A percentile compares a stretch with the other conserved stretches of the same genome.
Conservation (phyloP, 1,140 invertebrate genomes). For the Drosophila albomicans region DNA sequence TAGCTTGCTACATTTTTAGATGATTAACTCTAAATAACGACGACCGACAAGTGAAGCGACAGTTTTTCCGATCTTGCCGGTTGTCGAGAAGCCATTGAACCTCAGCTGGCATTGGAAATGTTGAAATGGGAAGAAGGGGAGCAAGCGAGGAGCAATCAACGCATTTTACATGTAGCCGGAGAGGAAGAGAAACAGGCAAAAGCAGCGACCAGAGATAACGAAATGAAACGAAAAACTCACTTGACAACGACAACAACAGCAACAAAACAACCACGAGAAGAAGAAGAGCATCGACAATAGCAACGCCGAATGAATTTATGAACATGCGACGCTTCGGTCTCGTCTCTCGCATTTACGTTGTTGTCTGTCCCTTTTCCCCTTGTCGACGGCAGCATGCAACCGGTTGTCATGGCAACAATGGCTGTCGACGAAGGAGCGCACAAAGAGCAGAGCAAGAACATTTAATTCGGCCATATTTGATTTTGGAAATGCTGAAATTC, state of each 20-base stretch:
- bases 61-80: conserved; percentile 27
- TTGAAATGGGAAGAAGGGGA: conserved; percentile 15
- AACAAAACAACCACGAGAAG: conserved; percentile 45
- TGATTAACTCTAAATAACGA: neutral
- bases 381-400: conserved; percentile 23
- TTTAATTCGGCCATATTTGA: conserved; percentile 83
- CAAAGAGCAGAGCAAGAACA: conserved; percentile 71
- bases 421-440: conserved; percentile 73
- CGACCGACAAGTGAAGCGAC: conserved; percentile 4
- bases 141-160: conserved; percentile 46
- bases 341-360: conserved; percentile 11
- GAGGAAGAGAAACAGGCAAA: conserved; percentile 35
- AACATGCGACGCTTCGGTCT: conserved; percentile 55
- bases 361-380: conserved; percentile 15
- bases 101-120: conserved; percentile 47
- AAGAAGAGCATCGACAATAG: conserved; percentile 35
- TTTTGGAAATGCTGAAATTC: conserved; percentile 74
- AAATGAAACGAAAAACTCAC: conserved; percentile 66
- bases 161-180: conserved; percentile 39
- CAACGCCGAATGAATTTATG: conserved; percentile 74
- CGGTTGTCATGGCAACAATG: conserved; percentile 78
- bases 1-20: neutral
- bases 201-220: conserved; percentile 57
- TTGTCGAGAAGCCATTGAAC: conserved; percentile 58
- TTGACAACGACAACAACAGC: conserved; percentile 54